Conservation (phyloP, 2,888 invertebrate species). For the Drosophila picticornis region DNA sequence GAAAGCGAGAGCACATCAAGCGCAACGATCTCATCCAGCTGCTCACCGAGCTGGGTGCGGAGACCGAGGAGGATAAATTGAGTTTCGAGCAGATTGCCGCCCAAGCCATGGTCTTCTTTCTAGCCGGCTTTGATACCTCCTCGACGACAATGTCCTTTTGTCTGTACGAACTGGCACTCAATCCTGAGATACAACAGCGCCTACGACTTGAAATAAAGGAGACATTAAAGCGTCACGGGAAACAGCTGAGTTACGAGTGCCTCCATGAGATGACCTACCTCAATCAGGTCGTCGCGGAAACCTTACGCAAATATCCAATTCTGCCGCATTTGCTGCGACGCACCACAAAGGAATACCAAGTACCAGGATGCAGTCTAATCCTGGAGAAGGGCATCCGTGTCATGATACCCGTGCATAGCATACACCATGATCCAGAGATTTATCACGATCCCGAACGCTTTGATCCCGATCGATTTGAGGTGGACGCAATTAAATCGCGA, state of each 20-base stretch:
- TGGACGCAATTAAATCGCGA: slow-evolving; percentile 86
- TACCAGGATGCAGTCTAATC: slow-evolving; percentile 85
- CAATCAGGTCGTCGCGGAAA: slow-evolving; percentile 85
- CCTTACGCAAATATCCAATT: slow-evolving; percentile 87
- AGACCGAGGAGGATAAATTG: slow-evolving; percentile 23
- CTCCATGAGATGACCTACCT: slow-evolving; percentile 86
- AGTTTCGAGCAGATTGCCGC: slow-evolving; percentile 86
- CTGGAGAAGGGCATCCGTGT: slow-evolving; percentile 83
- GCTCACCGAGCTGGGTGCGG: slow-evolving; percentile 42
- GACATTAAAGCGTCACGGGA: slow-evolving; percentile 78
- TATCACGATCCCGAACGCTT: slow-evolving; percentile 87
- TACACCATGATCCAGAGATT: slow-evolving; percentile 86
- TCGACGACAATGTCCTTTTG: slow-evolving; percentile 86
- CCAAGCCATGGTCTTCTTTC: slow-evolving; percentile 87
- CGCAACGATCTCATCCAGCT: slow-evolving; percentile 86
- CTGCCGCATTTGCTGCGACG: slow-evolving; percentile 85
- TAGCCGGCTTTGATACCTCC: slow-evolving; percentile 87
- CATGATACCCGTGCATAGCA: slow-evolving; percentile 83
- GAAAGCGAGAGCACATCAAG: slow-evolving; percentile 78
- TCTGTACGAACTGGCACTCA: slow-evolving; percentile 86
- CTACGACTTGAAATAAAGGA: slow-evolving; percentile 85
- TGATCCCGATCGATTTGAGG: slow-evolving; percentile 87
- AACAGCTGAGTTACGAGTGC: slow-evolving; percentile 85
- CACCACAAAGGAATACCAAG: slow-evolving; percentile 85
- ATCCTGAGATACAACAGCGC: slow-evolving; percentile 85